phyloP scores from a whole-genome alignment of 2,888 invertebrate species.

The Helicoverpa assulta region DNA sequence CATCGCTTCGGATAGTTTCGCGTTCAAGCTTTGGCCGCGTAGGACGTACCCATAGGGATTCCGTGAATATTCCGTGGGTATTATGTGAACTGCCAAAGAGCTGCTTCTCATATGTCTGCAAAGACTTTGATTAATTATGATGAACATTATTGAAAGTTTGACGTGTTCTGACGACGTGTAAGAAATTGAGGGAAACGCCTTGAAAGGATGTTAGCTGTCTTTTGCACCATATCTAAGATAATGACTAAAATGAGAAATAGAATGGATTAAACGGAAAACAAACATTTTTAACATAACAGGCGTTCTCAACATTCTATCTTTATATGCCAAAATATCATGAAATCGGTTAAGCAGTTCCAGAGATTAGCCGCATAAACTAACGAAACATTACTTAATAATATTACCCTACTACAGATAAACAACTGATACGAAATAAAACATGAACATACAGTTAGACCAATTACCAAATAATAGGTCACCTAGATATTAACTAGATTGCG shows the following conservation, averaged over 20 bases:
- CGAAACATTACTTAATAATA: too few species aligned
- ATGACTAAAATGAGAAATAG: too few species aligned
- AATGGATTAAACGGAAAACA: too few species aligned
- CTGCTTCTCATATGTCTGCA: not conserved
- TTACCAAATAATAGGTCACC: constrained; percentile 49
- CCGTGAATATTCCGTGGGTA: constrained; percentile 17
- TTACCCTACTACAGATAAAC: not conserved
- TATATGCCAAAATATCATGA: too few species aligned
- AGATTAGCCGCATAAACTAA: too few species aligned
- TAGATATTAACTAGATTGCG: constrained; percentile 65
- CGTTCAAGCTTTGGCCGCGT: too few species aligned
- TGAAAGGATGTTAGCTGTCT: not conserved
- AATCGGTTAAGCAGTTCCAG: too few species aligned
- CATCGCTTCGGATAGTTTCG: too few species aligned
- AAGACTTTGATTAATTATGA: constrained; percentile 16
- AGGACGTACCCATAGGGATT: constrained; percentile 13
- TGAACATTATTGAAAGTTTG: constrained; percentile 2
- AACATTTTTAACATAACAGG: too few species aligned
- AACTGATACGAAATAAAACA: not conserved
- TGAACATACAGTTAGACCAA: constrained; percentile 8
- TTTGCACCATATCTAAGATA: not conserved
- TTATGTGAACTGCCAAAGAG: constrained; percentile 12
- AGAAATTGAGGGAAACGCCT: constrained; percentile 1
- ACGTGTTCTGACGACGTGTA: not conserved
- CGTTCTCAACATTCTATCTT: too few species aligned